phyloP scores from a whole-genome alignment of 2,797 vertebrate genomes.

The Sphenopsis melanotis region DNA sequence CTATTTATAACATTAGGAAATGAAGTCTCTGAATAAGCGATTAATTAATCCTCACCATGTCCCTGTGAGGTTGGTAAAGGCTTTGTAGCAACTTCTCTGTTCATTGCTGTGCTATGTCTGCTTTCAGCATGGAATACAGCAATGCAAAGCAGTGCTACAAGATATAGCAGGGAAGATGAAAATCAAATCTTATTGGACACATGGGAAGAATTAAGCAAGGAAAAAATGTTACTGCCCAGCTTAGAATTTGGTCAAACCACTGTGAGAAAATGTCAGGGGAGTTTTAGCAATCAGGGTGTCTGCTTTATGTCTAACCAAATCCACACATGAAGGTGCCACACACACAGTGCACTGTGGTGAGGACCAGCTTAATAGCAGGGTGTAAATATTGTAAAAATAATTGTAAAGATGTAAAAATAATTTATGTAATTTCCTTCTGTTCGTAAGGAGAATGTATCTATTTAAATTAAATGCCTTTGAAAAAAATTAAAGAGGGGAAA shows the following conservation, averaged over 20 bases:
- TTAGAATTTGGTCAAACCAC: background rate
- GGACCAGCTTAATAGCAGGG: background rate
- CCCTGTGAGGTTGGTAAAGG: background rate
- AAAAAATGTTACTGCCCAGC: background rate
- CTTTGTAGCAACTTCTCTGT: background rate
- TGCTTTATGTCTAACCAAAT: background rate
- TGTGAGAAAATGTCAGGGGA: background rate
- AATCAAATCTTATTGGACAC: background rate
- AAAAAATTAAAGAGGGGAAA: too few species aligned
- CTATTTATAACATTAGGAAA: slow-evolving; percentile 6
- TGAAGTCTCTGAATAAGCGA: background rate
- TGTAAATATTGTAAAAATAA: background rate
- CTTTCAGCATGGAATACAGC: background rate
- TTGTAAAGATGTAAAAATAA: background rate
- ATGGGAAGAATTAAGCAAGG: background rate
- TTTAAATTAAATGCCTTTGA: background rate
- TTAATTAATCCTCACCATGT: slow-evolving; percentile 29
- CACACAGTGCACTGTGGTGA: background rate
- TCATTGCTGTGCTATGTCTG: background rate
- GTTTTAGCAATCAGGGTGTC: background rate
- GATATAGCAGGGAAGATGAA: background rate
- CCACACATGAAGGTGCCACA: background rate
- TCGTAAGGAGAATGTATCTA: background rate
- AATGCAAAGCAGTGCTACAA: background rate
- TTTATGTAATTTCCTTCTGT: background rate